phyloP scores from a whole-genome alignment of 1,140 invertebrate genomes.

The Drosophila pandora region DNA sequence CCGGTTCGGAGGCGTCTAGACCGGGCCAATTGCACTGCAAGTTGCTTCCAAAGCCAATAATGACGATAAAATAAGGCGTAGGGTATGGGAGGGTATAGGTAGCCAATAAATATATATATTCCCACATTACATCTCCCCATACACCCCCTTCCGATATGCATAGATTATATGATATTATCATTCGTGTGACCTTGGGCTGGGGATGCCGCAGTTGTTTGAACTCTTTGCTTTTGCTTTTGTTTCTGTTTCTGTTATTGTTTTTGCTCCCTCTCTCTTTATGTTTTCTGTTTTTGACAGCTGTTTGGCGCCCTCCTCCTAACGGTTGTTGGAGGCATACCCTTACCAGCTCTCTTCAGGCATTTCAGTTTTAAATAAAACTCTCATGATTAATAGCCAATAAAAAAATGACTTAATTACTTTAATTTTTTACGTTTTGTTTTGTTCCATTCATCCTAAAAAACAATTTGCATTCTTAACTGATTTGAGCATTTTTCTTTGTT shows the following conservation, averaged over 20 bases:
- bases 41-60: constrained; percentile 8
- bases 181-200: constrained; percentile 52
- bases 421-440: constrained; percentile 24
- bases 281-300: constrained; percentile 39
- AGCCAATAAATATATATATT: background rate
- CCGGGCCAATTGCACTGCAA: constrained; percentile 16
- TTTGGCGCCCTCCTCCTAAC: constrained; percentile 42
- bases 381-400: constrained; percentile 5
- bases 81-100: too few species aligned
- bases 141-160: constrained; percentile 15
- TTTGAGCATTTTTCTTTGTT: constrained; percentile 20
- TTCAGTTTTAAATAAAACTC: background rate
- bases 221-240: constrained; percentile 18
- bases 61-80: background rate
- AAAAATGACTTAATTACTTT: constrained; percentile 25
- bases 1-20: constrained; percentile 12
- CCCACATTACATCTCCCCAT: background rate
- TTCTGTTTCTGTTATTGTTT: constrained; percentile 6
- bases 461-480: constrained; percentile 39
- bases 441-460: constrained; percentile 15
- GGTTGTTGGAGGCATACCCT: constrained; percentile 34
- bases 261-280: constrained; percentile 15
- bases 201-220: constrained; percentile 36
- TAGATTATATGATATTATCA: constrained; percentile 50
- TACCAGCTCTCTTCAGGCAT: background rate